Base-by-base conservation (phyloP, 2,888 invertebrate species). In the Dorcus hopei region DNA sequence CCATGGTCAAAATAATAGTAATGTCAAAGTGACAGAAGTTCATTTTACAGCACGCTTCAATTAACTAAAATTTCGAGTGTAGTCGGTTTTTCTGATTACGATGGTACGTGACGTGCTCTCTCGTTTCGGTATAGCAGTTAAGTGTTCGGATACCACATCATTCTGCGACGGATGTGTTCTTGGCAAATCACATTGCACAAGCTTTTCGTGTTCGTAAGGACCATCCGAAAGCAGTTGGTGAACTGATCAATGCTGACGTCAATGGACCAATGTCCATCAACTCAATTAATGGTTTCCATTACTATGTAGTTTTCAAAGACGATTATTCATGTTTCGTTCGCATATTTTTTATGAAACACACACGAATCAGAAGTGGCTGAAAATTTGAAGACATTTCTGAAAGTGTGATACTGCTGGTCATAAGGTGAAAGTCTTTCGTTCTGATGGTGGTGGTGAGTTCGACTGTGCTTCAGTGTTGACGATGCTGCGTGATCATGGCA, bases 221-320 rank as follows among this genome's bases (percentile, higher is more conserved):
- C 55, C 65, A 62, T 39, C 59, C 64, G 3, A 19, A 59, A 47
- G 42, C 43, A 7, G 55, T 68, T 23, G 64, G 65, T 58, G 62
- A 66, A 51, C 38, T 65, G 45, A 65, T 66, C 9, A 61, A 68
- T 43, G 59, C 66, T 9, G 66, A 66, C 51, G 65, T 68, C 26
- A 65, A 66, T 48, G 64, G 65, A 9, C 65, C 65, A 49, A 67
- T 66, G 65, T 66, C 61, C 7, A 42, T 61, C 5, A 23, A 65
- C 26, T 68, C 63, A 19, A 54, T 68, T 9, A 60, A 64, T 45
- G 65, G 63, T 50, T 66, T 61, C 50, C 62, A 62, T 16, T 64
- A 63, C 54, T 14, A 14, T 14, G 14, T 14, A 19, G 49, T 16
- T 9, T 49, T 49, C 16, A 23, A 23, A 26, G 26, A 26, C 3